Evolutionary conservation across 2,113 vertebrate species (phyloP), one percentile per base, ranked within the genome.

Genomic region (Myiozetetes cayanensis): DNA sequence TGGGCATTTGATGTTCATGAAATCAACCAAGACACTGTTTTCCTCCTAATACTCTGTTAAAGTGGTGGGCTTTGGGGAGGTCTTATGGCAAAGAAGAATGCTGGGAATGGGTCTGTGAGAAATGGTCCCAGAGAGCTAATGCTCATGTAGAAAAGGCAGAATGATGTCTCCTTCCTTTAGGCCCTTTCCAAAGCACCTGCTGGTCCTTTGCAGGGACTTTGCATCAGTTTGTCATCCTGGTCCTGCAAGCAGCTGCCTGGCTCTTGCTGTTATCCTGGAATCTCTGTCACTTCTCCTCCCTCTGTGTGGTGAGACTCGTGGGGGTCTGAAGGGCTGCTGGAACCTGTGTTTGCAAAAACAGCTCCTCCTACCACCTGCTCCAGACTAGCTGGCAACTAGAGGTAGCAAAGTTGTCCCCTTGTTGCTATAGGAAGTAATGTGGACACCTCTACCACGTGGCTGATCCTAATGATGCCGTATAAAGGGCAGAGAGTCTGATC

Each of bases 401-500:
- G 11, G 20, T 14, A 75, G 30, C 11, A 66, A 46, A 46, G 52
- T 5, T 74, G 55, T 44, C 35, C 46, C 30, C 23, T 75, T 50
- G 12, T 55, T 84, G 43, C 50, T 3, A 0, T 9, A 50, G 41
- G 59, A 70, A 83, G 28, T n/a, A 49, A 53, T 0, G 43, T n/a
- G 73, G 67, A 56, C 28, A n/a, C 27, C n/a, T 74, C 52, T 86
- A 30, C 35, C 3, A 0, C 4, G 0, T 6, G 23, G 27, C 12
- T 46, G 43, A 55, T 80, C 31, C 80, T 71, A 59, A 52, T 0
- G 2, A 67, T 84, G 46, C 27, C 3, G 1, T 39, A 46, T 4
- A 1, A 0, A 0, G 20, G 55, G 52, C 50, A 89, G 55, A 27
- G 44, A 28, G 8, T 20, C 46, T 43, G 2, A 1, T 12, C 76